Evolutionary conservation across 2,888 invertebrate genomes (phyloP).

Genomic region (Lasioglossum figueresi): DNA sequence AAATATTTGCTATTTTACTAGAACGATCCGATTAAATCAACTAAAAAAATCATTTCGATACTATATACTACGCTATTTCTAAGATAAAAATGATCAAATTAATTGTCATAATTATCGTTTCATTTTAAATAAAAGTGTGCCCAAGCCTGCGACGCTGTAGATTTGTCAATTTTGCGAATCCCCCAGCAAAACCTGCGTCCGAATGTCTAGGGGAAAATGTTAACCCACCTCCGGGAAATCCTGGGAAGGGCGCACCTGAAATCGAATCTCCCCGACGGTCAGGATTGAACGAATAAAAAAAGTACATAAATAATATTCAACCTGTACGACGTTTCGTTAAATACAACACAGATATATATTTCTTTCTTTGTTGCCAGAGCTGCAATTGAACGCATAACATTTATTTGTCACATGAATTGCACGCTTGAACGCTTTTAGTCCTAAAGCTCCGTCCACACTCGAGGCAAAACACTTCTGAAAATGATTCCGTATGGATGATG

Average conservation of each 20-base stretch:
- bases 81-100: not conserved
- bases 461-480: not conserved
- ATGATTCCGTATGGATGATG: not conserved
- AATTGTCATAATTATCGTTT: not conserved
- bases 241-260: not conserved
- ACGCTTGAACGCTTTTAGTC: conserved; percentile 19
- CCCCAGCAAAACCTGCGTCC: not conserved
- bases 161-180: not conserved
- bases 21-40: not conserved
- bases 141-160: not conserved
- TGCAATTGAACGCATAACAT: conserved; percentile 32
- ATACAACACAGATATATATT: conserved; percentile 39
- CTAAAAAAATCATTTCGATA: not conserved
- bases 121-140: not conserved
- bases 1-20: not conserved
- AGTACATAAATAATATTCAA: conserved; percentile 11
- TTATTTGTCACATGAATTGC: conserved; percentile 28
- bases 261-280: not conserved
- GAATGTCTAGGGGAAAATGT: not conserved
- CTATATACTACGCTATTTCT: not conserved
- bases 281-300: conserved; percentile 6
- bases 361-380: conserved; percentile 38
- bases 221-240: not conserved
- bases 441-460: conserved; percentile 19
- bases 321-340: conserved; percentile 35